Evolutionary conservation across 2,797 vertebrate species (phyloP).

Genomic region (Leptatherina wallacei): DNA sequence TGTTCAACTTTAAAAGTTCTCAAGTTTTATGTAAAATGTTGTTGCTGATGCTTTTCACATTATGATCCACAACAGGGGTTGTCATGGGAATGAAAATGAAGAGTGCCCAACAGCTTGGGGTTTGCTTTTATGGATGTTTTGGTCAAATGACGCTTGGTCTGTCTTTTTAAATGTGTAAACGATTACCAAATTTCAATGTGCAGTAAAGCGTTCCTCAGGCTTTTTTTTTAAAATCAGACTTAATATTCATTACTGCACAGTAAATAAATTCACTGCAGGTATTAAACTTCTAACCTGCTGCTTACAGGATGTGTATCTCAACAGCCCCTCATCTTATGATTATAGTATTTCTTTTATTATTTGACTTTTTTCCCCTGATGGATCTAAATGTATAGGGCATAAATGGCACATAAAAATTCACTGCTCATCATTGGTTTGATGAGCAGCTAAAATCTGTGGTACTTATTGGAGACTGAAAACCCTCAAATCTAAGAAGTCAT

Average conservation of each 20-base stretch:
- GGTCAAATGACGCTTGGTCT: background rate
- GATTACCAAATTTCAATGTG: background rate
- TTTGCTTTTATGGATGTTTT: conserved; percentile 3
- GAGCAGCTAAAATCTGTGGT: background rate
- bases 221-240: background rate
- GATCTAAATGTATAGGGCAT: conserved; percentile 9
- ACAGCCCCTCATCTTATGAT: background rate
- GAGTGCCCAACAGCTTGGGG: background rate
- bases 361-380: background rate
- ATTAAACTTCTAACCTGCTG: conserved; percentile 26
- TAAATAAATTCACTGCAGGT: conserved; percentile 15
- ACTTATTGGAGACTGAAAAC: background rate
- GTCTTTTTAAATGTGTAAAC: background rate
- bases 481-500: background rate
- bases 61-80: conserved; percentile 6
- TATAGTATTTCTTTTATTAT: conserved; percentile 8
- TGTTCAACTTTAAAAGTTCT: conserved; percentile 47
- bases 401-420: conserved; percentile 13
- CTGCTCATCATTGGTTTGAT: background rate
- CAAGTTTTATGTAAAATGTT: conserved; percentile 37
- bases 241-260: conserved; percentile 10
- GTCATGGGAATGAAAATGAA: conserved; percentile 17
- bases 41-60: background rate
- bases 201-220: background rate
- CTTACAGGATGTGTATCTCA: background rate